phyloP scores from a whole-genome alignment of 2,797 vertebrate genomes.

The Megalops cyprinoides region DNA sequence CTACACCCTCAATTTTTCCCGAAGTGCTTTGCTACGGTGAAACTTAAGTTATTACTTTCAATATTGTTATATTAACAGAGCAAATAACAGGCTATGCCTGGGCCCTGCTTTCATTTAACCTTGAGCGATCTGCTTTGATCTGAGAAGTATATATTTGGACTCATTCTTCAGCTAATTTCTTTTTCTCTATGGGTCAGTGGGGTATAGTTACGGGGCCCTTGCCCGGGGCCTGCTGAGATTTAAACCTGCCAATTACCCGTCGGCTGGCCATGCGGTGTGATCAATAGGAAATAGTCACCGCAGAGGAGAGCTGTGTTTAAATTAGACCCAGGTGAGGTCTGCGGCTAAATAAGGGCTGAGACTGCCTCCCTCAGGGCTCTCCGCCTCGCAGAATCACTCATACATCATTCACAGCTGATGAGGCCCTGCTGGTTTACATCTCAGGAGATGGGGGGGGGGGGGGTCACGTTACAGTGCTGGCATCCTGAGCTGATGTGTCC shows the following conservation, averaged over 20 bases:
- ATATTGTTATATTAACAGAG: background rate
- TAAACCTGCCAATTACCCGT: constrained; percentile 22
- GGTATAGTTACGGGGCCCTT: constrained; percentile 20
- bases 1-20: too few relatives aligned
- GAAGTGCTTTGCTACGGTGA: too few relatives aligned
- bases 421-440: background rate
- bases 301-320: constrained; percentile 25
- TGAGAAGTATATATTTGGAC: background rate
- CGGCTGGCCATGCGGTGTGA: background rate
- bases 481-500: background rate
- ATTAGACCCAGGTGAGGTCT: constrained; percentile 23
- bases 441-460: background rate
- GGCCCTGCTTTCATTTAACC: background rate
- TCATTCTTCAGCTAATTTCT: constrained; percentile 21
- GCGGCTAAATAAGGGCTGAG: constrained; percentile 18
- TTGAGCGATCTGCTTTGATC: background rate
- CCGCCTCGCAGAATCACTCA: background rate
- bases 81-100: too few relatives aligned
- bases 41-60: background rate
- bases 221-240: background rate
- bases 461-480: background rate
- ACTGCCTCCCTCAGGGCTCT: background rate
- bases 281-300: constrained; percentile 29
- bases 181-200: constrained; percentile 14
- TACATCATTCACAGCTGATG: background rate